Percentiles rank a stretch among this genome's conserved stretches.
phyloP scores from a whole-genome alignment of 2,888 invertebrate genomes.

The Orthosia gothica region DNA sequence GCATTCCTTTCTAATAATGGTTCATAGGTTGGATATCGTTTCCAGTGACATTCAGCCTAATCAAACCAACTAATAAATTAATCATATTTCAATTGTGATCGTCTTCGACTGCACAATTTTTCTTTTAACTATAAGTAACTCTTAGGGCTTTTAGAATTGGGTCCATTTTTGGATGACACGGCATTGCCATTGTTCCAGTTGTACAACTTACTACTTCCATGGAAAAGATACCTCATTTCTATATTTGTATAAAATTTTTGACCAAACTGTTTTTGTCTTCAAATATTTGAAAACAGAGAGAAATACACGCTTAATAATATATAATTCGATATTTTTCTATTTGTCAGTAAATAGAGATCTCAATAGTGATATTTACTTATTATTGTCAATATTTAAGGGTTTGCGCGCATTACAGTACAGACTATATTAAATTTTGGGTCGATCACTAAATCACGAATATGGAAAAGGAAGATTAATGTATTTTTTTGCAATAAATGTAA shows the following conservation, averaged over 20 bases:
- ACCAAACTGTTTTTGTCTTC: conserved; percentile 30
- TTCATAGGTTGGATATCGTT: no score
- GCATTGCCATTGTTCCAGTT: no score
- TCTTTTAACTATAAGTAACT: no score
- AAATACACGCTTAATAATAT: conserved; percentile 39
- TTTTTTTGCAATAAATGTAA: no score
- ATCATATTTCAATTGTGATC: no score
- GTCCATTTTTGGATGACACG: no score
- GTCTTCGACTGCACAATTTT: no score
- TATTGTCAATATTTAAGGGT: conserved; percentile 43
- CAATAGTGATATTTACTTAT: conserved; percentile 36
- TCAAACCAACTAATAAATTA: no score
- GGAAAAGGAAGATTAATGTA: neutral
- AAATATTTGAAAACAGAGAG: conserved; percentile 42
- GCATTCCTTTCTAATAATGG: no score
- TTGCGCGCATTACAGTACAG: conserved; percentile 27
- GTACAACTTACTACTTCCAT: neutral
- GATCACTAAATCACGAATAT: neutral
- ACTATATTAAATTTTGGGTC: conserved; percentile 10
- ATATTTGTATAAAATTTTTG: conserved; percentile 3
- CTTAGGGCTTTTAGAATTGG: no score
- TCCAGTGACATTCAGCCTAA: no score
- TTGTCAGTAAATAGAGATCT: conserved; percentile 39
- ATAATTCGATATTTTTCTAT: conserved; percentile 53
- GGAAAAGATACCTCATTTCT: neutral